Evolutionary conservation across 2,888 invertebrate species (phyloP).

Genomic region (Anaspis maculata): DNA sequence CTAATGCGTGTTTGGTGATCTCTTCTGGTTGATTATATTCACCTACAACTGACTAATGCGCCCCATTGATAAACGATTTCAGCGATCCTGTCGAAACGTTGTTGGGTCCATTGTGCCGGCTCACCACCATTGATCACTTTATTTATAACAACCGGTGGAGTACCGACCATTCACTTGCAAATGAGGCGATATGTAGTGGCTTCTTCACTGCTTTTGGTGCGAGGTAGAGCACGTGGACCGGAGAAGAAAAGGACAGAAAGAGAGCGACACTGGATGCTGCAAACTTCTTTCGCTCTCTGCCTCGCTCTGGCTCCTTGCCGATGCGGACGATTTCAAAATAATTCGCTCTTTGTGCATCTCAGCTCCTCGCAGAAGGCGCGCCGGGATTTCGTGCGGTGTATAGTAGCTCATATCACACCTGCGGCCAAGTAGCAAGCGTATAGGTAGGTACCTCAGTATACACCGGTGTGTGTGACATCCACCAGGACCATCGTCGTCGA

Average conservation of each 20-base stretch:
- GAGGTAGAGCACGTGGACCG: conserved; percentile 27
- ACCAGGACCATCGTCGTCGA: too few species aligned
- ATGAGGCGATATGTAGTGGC: conserved; percentile 21
- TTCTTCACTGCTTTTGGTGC: conserved; percentile 19
- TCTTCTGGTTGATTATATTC: too few species aligned
- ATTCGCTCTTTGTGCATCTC: conserved; percentile 14
- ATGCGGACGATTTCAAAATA: conserved; percentile 11
- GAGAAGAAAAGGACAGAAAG: conserved; percentile 11
- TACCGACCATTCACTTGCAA: conserved; percentile 28
- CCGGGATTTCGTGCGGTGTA: too few species aligned
- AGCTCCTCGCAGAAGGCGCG: too few species aligned
- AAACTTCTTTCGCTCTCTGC: too few species aligned
- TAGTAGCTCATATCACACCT: too few species aligned
- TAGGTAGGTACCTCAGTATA: too few species aligned
- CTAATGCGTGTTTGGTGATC: too few species aligned
- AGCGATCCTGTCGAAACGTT: conserved; percentile 2
- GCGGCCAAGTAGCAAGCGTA: too few species aligned
- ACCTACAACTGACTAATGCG: too few species aligned
- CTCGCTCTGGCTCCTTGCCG: conserved; percentile 5
- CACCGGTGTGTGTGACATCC: too few species aligned
- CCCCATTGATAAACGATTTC: conserved; percentile 1
- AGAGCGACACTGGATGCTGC: too few species aligned
- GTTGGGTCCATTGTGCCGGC: not conserved
- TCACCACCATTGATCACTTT: conserved; percentile 26
- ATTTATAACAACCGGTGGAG: conserved; percentile 26